These are phyloP conservation scores for Tricholauxania praeusta DNA, from an alignment of 2,888 invertebrate species.

Conservation along the genomic window DNA sequence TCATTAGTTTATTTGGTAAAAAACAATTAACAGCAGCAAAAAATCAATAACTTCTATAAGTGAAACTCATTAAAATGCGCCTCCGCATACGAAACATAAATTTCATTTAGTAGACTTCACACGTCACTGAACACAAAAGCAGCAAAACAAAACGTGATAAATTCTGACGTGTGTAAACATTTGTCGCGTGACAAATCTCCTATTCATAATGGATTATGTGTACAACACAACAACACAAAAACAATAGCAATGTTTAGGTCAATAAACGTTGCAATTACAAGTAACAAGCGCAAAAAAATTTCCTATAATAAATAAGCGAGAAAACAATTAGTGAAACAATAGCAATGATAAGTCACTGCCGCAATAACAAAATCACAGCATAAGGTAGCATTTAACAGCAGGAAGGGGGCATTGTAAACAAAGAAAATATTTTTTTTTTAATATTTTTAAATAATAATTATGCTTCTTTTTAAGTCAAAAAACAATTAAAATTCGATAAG, in stretches of 20 bases:
- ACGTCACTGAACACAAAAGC: too few relatives aligned
- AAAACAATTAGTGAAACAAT: slow-evolving; percentile 13
- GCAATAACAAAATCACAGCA: slow-evolving; percentile 24
- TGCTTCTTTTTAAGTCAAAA: too few relatives aligned
- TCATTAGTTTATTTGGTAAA: too few relatives aligned
- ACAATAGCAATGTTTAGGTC: slow-evolving; percentile 49
- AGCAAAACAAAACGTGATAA: too few relatives aligned
- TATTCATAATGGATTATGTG: not conserved
- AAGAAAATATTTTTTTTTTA: not conserved
- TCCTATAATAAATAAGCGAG: slow-evolving; percentile 1
- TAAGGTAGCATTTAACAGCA: not conserved
- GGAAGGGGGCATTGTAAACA: not conserved
- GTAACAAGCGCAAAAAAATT: not conserved
- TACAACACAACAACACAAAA: slow-evolving; percentile 32
- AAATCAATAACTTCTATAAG: too few relatives aligned
- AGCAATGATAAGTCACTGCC: slow-evolving; percentile 8
- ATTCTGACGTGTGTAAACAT: too few relatives aligned
- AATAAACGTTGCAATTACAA: slow-evolving; percentile 52
- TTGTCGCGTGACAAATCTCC: not conserved
- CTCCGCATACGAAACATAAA: too few relatives aligned
- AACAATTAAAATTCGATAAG: too few relatives aligned
- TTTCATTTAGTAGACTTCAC: too few relatives aligned
- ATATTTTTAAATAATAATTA: not conserved
- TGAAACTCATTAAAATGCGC: too few relatives aligned
- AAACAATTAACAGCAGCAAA: too few relatives aligned